Evolutionary conservation across 2,888 invertebrate species (phyloP).

Genomic region (Chaitophorus viminalis): DNA sequence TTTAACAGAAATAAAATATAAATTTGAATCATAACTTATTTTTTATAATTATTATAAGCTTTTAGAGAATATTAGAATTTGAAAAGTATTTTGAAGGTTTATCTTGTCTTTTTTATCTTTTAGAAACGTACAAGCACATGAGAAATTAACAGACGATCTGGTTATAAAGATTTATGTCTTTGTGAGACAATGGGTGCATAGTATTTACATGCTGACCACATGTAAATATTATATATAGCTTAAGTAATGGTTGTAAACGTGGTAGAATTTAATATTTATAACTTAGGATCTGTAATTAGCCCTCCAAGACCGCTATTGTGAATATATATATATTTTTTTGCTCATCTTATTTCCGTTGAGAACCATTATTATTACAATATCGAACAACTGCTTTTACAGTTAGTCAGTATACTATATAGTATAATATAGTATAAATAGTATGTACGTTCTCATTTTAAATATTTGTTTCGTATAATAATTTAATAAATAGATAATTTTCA

Average conservation of each 20-base stretch:
- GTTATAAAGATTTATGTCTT: constrained; percentile 49
- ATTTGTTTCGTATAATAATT: background rate
- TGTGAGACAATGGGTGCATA: constrained; percentile 40
- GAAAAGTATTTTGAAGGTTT: background rate
- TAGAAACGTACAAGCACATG: background rate
- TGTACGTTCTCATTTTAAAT: background rate
- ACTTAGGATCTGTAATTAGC: constrained; percentile 52
- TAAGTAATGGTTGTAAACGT: constrained; percentile 32
- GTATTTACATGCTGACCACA: constrained; percentile 43
- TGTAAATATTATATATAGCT: background rate
- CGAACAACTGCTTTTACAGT: constrained; percentile 32
- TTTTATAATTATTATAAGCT: background rate
- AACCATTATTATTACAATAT: constrained; percentile 15
- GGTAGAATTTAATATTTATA: constrained; percentile 47
- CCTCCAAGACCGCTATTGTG: constrained; percentile 42
- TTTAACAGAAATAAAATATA: background rate
- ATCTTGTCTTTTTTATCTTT: background rate
- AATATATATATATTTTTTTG: background rate
- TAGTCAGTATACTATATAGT: constrained; percentile 10
- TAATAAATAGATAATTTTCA: background rate
- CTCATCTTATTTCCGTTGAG: background rate
- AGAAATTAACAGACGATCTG: constrained; percentile 40
- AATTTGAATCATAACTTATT: background rate
- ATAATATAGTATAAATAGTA: too few species aligned
- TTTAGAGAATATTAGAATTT: background rate